Percentiles rank a stretch among this genome's conserved stretches.
phyloP scores from a whole-genome alignment of 2,888 invertebrate species.

The Morinoia aosen region DNA sequence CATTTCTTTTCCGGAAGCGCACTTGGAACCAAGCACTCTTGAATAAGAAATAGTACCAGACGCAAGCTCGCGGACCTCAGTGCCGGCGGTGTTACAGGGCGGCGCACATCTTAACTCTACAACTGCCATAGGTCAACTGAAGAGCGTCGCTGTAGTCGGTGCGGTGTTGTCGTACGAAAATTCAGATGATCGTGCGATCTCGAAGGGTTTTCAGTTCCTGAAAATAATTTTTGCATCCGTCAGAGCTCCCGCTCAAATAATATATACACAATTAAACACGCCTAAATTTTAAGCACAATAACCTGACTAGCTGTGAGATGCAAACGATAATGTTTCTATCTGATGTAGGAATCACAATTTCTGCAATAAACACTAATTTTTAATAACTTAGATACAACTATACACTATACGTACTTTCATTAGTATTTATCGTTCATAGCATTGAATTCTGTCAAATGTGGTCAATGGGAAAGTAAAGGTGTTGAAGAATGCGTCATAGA shows the following conservation, averaged over 20 bases:
- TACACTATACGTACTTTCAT: no score
- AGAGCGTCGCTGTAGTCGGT: background rate
- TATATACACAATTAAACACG: background rate
- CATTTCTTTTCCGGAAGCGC: background rate
- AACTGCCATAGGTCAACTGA: background rate
- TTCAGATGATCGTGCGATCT: constrained; percentile 5
- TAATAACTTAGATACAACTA: no score
- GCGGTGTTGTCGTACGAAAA: constrained; percentile 21
- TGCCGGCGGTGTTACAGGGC: background rate
- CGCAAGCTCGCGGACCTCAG: background rate
- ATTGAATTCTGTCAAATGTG: no score
- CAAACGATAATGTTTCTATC: background rate
- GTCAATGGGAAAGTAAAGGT: no score
- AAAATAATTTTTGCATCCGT: background rate
- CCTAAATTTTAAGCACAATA: background rate
- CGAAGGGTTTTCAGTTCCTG: background rate
- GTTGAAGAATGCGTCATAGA: no score
- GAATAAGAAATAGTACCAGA: background rate
- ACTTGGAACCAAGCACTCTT: background rate
- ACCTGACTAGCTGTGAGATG: background rate
- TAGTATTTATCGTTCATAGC: no score
- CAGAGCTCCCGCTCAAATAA: background rate
- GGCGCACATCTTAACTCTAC: background rate
- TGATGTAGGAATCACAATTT: no score
- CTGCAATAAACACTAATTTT: no score